These are phyloP conservation scores for Acleris literana DNA, from an alignment of 2,888 invertebrate species.

Conservation along the genomic window DNA sequence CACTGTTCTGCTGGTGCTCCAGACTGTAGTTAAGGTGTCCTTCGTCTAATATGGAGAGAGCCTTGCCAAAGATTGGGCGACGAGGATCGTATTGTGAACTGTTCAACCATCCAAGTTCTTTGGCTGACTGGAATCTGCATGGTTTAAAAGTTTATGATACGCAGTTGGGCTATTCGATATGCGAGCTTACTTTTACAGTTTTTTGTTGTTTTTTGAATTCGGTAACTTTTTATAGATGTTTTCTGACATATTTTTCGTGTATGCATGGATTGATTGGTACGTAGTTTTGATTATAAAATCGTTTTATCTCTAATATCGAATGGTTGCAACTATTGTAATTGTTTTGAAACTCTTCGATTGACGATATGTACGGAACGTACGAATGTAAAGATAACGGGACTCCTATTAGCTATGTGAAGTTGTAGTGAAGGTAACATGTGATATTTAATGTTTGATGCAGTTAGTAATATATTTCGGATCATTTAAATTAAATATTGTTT, in stretches of 20 bases:
- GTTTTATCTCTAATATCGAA: slow-evolving; percentile 1
- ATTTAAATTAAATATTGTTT: not conserved
- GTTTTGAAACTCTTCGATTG: not conserved
- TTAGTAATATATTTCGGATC: slow-evolving; percentile 28
- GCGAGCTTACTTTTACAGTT: too few relatives aligned
- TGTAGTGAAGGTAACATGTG: slow-evolving; percentile 44
- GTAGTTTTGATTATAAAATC: not conserved
- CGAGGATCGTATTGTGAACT: too few relatives aligned
- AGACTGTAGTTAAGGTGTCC: slow-evolving; percentile 72
- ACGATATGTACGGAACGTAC: too few relatives aligned
- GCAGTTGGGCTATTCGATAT: slow-evolving; percentile 5
- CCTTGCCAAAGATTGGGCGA: not conserved
- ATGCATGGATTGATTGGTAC: not conserved
- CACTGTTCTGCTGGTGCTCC: slow-evolving; percentile 67
- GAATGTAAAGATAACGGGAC: not conserved
- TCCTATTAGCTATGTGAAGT: slow-evolving; percentile 1
- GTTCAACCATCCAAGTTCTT: too few relatives aligned
- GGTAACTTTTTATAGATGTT: too few relatives aligned
- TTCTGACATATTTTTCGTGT: too few relatives aligned
- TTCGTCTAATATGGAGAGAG: slow-evolving; percentile 50
- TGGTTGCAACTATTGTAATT: not conserved
- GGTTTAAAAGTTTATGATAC: not conserved
- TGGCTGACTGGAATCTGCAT: too few relatives aligned
- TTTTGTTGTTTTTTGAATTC: too few relatives aligned
- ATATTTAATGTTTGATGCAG: slow-evolving; percentile 30